Evolutionary conservation across 1,140 invertebrate genomes (phyloP), one percentile per base, ranked within the genome.

Genomic region (Colletes gigas): DNA sequence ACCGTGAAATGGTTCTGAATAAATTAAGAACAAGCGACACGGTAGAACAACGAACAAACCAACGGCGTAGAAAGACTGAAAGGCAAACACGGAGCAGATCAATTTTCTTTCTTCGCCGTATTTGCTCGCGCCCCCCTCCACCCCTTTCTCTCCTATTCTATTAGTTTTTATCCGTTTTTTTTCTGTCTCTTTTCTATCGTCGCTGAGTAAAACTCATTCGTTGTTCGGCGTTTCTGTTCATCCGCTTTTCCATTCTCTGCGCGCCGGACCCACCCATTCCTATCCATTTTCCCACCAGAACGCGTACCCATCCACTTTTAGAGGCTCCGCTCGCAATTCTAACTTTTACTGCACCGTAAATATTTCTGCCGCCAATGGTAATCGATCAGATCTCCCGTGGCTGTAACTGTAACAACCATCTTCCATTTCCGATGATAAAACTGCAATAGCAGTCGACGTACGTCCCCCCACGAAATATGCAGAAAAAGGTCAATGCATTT

Each of bases 281-380:
- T 2, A 0, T 9, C 17, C 15, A 17, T 62, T 30, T 57, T 12
- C 19, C 41, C 4, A 17, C 17, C 30, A 30, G 7, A 67, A 44
- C 19, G 15, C 60, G 39, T 47, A 8, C 19, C 41, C 39, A 52
- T 65, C 44, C 44, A 47, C 19, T 65, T 55, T 65, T 19, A 21
- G 30, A 15, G 15, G 30, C n/a, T 12, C 54, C 62, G 30, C 30
- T 59, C 39, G 78, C 62, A 55, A 75, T 57, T 67, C 54, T 54
- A 74, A 75, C 17, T 67, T 73, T 80, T 68, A 80, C 63, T 75
- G 55, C 63, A 17, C 63, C 63, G 50, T 80, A 80, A 80, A 80
- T 80, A 80, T 67, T 80, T 80, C 63, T 52, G n/a, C 54, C 52
- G 8, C 17, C 44, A 63, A 67, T 74, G 55, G 72, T 80, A 75